phyloP scores from a whole-genome alignment of 2,888 invertebrate species.

The Cheilosia grossa region DNA sequence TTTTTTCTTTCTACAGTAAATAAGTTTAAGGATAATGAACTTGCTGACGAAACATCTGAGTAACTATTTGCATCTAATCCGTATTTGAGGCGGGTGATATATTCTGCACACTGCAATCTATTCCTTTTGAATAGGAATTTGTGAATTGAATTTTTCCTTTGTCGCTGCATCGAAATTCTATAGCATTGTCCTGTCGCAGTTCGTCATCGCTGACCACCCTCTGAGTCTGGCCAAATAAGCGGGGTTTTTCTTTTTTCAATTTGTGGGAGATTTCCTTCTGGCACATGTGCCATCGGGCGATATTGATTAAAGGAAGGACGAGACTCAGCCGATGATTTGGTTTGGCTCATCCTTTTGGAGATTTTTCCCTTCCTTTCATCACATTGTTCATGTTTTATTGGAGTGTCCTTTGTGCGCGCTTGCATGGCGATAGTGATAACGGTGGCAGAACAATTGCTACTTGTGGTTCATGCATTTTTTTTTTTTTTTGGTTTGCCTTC shows the following conservation, averaged over 20 bases:
- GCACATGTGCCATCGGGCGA: slow-evolving; percentile 64
- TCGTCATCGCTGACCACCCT: slow-evolving; percentile 10
- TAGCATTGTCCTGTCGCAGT: slow-evolving; percentile 4
- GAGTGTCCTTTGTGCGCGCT: slow-evolving; percentile 50
- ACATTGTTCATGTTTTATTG: slow-evolving; percentile 60
- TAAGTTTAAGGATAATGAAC: slow-evolving; percentile 43
- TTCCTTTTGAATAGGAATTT: slow-evolving; percentile 2
- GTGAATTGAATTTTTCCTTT: slow-evolving; percentile 9
- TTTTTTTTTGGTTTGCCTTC: slow-evolving; percentile 4
- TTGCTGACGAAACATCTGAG: slow-evolving; percentile 4
- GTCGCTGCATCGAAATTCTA: neutral
- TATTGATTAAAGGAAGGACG: slow-evolving; percentile 68
- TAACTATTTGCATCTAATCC: slow-evolving; percentile 57
- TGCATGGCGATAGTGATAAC: slow-evolving; percentile 1
- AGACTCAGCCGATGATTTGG: slow-evolving; percentile 51
- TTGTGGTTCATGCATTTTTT: slow-evolving; percentile 25
- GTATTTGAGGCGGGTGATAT: slow-evolving; percentile 2
- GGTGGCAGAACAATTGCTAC: slow-evolving; percentile 53
- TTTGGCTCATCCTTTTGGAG: slow-evolving; percentile 54
- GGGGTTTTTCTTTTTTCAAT: slow-evolving; percentile 21
- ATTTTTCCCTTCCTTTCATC: slow-evolving; percentile 38
- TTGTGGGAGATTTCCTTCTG: slow-evolving; percentile 31
- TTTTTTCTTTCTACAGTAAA: too few relatives aligned
- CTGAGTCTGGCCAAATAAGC: slow-evolving; percentile 8
- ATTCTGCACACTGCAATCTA: slow-evolving; percentile 12